A percentile compares a stretch with the other conserved stretches of the same genome.
phyloP scores from a whole-genome alignment of 92 coral and sea anemone species.

The Phenganax marumi region DNA sequence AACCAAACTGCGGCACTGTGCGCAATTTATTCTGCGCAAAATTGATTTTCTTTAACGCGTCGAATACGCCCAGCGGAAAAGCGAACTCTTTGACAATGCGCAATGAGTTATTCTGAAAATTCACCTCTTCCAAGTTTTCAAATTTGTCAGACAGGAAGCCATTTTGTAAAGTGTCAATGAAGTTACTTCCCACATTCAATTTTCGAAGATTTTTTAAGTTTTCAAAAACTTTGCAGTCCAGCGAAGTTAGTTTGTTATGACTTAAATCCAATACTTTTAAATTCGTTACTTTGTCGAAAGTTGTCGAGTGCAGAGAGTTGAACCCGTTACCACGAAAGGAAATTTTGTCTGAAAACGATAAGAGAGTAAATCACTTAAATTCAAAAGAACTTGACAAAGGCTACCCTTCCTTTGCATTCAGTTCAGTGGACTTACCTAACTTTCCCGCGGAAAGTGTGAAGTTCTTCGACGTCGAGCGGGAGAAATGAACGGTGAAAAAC shows the following conservation, averaged over 20 bases:
- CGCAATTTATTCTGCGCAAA: slow-evolving; percentile 9
- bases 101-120: slow-evolving; percentile 56
- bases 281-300: slow-evolving; percentile 21
- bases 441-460: background rate
- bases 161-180: slow-evolving; percentile 23
- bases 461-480: background rate
- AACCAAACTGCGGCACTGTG: slow-evolving; percentile 1
- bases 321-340: slow-evolving; percentile 40
- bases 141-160: background rate
- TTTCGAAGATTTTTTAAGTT: slow-evolving; percentile 39
- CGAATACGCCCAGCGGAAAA: background rate
- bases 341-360: slow-evolving; percentile 24
- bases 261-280: slow-evolving; percentile 38
- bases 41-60: slow-evolving; percentile 17
- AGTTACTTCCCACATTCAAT: slow-evolving; percentile 57
- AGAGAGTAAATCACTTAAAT: too few species aligned
- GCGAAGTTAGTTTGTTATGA: slow-evolving; percentile 51
- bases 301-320: slow-evolving; percentile 13
- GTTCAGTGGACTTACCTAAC: slow-evolving; percentile 31
- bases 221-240: slow-evolving; percentile 48
- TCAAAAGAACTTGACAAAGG: too few species aligned
- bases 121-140: slow-evolving; percentile 25
- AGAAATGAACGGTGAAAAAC: slow-evolving; percentile 10
- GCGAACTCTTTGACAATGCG: slow-evolving; percentile 1
- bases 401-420: too few species aligned